phyloP scores from a whole-genome alignment of 1,140 invertebrate genomes.

The Lepidurus arcticus region DNA sequence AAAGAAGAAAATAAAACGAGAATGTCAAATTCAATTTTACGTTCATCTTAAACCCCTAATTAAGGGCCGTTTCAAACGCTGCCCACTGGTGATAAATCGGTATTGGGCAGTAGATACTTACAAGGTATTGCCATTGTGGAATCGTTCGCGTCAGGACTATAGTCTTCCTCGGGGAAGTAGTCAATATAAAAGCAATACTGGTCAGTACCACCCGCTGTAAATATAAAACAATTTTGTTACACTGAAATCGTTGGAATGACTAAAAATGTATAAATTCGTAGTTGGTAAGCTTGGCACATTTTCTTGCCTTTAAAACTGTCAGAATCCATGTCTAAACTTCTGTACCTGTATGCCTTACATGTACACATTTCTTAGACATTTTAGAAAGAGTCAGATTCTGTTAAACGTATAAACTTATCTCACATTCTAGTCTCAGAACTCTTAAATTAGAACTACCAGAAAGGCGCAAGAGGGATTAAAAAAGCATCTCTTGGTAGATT shows the following conservation, averaged over 20 bases:
- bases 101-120: conserved; percentile 53
- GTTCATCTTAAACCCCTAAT: neutral
- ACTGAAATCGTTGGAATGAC: neutral
- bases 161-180: conserved; percentile 75
- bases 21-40: neutral
- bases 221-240: conserved; percentile 23
- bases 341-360: too few species aligned
- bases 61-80: neutral
- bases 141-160: conserved; percentile 75
- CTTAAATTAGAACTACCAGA: too few species aligned
- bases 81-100: neutral
- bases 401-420: too few species aligned
- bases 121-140: conserved; percentile 82
- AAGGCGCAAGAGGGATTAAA: too few species aligned
- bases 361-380: too few species aligned
- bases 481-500: too few species aligned
- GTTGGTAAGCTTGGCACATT: neutral
- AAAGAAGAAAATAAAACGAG: conserved; percentile 29
- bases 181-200: conserved; percentile 69
- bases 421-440: too few species aligned
- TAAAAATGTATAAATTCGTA: too few species aligned
- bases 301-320: neutral
- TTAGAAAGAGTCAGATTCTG: too few species aligned
- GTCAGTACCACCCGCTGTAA: conserved; percentile 42
- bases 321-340: too few species aligned